Evolutionary conservation across 2,113 vertebrate genomes (phyloP).

Genomic region (Mandrillus leucophaeus): DNA sequence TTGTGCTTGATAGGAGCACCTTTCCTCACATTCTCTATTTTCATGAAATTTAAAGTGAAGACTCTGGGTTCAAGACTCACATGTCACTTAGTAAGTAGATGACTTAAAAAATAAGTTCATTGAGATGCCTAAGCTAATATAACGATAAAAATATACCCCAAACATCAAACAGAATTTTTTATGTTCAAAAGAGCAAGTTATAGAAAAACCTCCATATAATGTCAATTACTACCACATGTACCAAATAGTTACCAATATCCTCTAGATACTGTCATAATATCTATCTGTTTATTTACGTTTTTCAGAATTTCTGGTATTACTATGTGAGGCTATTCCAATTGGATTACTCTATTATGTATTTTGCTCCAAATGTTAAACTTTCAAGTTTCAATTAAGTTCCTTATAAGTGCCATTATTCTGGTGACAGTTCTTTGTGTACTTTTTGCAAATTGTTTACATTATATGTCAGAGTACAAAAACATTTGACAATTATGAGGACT

Average conservation of each 20-base stretch:
- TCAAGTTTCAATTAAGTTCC: background rate
- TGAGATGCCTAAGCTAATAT: background rate
- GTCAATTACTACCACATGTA: background rate
- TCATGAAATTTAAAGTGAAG: background rate
- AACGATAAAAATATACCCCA: background rate
- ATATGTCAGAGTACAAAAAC: background rate
- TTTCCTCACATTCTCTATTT: background rate
- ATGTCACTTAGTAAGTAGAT: background rate
- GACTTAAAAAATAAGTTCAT: background rate
- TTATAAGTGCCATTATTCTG: background rate
- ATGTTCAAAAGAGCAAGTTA: background rate
- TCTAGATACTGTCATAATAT: background rate
- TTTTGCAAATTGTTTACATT: background rate
- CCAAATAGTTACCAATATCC: background rate
- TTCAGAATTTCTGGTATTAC: background rate
- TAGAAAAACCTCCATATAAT: background rate
- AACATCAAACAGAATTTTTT: background rate
- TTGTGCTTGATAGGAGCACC: background rate
- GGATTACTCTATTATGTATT: background rate
- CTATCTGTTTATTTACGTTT: background rate
- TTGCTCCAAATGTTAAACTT: slow-evolving; percentile 3
- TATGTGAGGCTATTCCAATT: background rate
- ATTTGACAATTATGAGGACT: background rate
- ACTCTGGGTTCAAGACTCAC: background rate
- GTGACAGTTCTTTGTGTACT: background rate